Evolutionary conservation across 2,888 invertebrate species (phyloP).

Genomic region (Antitype chi): DNA sequence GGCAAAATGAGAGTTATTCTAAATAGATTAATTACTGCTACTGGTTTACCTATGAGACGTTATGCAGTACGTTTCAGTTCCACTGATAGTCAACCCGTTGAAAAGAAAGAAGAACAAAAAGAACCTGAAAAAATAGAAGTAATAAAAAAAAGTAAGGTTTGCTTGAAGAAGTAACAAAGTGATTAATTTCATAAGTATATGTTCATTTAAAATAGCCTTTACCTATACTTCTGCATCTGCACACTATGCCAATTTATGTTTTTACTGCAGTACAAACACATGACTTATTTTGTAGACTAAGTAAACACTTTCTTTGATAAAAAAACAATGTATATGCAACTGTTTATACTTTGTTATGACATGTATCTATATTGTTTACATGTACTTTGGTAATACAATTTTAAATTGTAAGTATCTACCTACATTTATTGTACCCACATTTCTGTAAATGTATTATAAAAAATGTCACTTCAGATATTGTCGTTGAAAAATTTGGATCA

Average conservation of each 20-base stretch:
- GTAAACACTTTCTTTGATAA: neutral
- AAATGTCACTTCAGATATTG: conserved; percentile 77
- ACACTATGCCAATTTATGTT: neutral
- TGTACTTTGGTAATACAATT: neutral
- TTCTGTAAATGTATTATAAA: neutral
- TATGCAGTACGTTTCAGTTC: conserved; percentile 74
- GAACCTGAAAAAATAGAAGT: conserved; percentile 79
- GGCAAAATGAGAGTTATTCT: conserved; percentile 84
- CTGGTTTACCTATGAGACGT: conserved; percentile 70
- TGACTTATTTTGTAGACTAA: neutral
- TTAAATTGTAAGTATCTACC: neutral
- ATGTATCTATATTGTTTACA: no score
- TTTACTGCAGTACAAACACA: neutral
- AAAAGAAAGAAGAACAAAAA: conserved; percentile 65
- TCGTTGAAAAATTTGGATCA: conserved; percentile 91
- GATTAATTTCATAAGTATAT: neutral
- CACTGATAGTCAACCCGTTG: conserved; percentile 69
- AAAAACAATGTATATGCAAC: neutral
- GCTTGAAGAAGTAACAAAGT: neutral
- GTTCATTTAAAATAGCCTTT: neutral
- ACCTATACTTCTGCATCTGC: neutral
- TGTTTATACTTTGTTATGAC: neutral
- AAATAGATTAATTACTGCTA: conserved; percentile 70
- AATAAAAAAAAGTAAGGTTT: conserved; percentile 82
- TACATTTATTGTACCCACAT: neutral